A percentile compares a stretch with the other conserved stretches of the same genome.
These are phyloP conservation scores for Drosophila chauvacae DNA, from an alignment of 1,140 invertebrate species.

Conservation along the genomic window DNA sequence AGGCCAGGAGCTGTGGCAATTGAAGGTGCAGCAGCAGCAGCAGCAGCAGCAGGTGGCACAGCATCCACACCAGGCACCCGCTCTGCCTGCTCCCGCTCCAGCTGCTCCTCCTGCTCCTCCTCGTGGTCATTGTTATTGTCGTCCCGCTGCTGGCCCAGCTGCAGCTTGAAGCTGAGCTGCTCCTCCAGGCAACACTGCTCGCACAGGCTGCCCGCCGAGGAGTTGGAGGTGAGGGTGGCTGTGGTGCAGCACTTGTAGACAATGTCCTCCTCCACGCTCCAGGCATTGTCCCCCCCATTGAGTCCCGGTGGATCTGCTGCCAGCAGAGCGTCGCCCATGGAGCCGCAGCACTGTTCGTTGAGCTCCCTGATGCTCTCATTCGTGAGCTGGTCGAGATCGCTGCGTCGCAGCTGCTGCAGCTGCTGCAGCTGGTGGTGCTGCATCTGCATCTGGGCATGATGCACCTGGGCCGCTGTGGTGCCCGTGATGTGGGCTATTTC, in stretches of 20 bases:
- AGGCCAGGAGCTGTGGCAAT: background rate
- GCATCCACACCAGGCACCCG: background rate
- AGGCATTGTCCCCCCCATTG: constrained; percentile 69
- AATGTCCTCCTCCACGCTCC: constrained; percentile 80
- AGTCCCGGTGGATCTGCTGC: background rate
- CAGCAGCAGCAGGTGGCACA: background rate
- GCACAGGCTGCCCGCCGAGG: constrained; percentile 44
- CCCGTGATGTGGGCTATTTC: constrained; percentile 84
- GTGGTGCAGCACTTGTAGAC: constrained; percentile 72
- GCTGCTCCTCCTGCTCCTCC: constrained; percentile 7
- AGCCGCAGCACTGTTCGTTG: constrained; percentile 76
- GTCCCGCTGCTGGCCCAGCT: constrained; percentile 56
- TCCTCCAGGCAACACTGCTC: constrained; percentile 71
- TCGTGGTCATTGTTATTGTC: constrained; percentile 51
- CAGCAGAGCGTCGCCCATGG: constrained; percentile 18
- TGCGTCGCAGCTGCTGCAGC: constrained; percentile 56
- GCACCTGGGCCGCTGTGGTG: constrained; percentile 81
- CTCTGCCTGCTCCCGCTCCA: background rate
- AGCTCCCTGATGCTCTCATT: constrained; percentile 77
- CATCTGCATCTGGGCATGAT: constrained; percentile 76
- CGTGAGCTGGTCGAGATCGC: constrained; percentile 82
- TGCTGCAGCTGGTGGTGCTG: constrained; percentile 38
- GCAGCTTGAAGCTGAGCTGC: constrained; percentile 63
- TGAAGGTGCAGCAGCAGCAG: background rate
- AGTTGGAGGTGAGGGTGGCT: constrained; percentile 26